Base-by-base conservation (phyloP, 1,140 invertebrate genomes). In the Coelopa frigida region DNA sequence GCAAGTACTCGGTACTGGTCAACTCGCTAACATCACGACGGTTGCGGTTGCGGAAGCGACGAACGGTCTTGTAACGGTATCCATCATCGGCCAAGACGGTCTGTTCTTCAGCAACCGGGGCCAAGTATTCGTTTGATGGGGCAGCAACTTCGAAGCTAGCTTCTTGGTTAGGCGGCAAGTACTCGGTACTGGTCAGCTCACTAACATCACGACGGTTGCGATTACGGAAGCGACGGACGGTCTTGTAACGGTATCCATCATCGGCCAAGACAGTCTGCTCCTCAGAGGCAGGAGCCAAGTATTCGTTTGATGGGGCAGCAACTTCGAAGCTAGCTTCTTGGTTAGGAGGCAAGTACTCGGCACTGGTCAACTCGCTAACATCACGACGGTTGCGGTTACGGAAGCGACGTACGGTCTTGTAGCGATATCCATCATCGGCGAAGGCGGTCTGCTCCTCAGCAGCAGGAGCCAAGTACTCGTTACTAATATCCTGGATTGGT, bases 211-310 rank as follows among this genome's bases (percentile, higher is more conserved):
- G 59, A 53, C 58, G 54, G 6, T 40, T 50, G 33, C 58, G 58
- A 43, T 52, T 50, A 44, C 56, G 48, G 38, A 51, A 53, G 5
- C 44, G 44, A 38, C 56, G 57, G 14, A 61, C 56, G 18, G 54
- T 58, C 52, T 58, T 61, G 56, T 59, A 59, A 37, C 54, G 56
- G 52, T 59, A 59, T 4, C 60, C 60, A 56, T 63, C 60, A 54
- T 52, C 54, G 12, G 58, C 56, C 8, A 58, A 46, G 2, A 42
- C 40, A 14, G 51, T 46, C 41, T 39, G 32, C 32, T 50, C 31
- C 38, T 41, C 24, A 12, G 12, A 33, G 8, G 50, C 44, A 35
- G 35, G 29, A 18, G 43, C 7, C 23, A 55, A 21, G 1, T 18
- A 37, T 40, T 45, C 43, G 12, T 26, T 27, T 15, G 36, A 27